phyloP scores from a whole-genome alignment of 2,113 vertebrate species.

The Pao palembangensis region DNA sequence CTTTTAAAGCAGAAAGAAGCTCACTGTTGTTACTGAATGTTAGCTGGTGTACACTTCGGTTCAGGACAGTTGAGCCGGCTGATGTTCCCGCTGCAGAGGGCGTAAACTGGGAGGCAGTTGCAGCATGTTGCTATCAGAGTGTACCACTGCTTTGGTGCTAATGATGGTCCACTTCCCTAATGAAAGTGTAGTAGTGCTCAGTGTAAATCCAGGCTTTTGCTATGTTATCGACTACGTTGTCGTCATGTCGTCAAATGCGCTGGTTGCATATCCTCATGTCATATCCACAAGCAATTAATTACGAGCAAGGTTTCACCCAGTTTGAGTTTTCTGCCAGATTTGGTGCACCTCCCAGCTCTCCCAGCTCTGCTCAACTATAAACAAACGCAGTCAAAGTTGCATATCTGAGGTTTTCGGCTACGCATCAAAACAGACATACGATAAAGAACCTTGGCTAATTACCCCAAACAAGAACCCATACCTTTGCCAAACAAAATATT shows the following conservation, averaged over 20 bases:
- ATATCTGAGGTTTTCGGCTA: slow-evolving; percentile 42
- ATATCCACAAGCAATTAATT: no score
- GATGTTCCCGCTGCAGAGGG: no score
- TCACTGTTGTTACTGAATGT: not conserved
- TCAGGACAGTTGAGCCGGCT: no score
- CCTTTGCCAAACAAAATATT: slow-evolving; percentile 64
- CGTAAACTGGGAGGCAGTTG: no score
- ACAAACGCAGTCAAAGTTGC: slow-evolving; percentile 58
- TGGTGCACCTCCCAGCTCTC: slow-evolving; percentile 37
- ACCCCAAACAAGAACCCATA: slow-evolving; percentile 45
- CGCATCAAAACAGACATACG: slow-evolving; percentile 49
- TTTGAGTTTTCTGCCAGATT: slow-evolving; percentile 74
- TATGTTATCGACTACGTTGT: no score
- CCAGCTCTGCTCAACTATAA: slow-evolving; percentile 60
- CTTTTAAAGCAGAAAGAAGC: not conserved
- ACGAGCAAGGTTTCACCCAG: slow-evolving; percentile 59
- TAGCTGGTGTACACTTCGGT: not conserved
- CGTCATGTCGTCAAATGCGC: no score
- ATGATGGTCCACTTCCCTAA: no score
- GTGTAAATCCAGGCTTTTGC: no score
- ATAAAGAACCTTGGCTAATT: slow-evolving; percentile 64
- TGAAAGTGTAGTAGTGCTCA: no score
- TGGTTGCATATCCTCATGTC: no score
- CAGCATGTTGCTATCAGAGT: no score
- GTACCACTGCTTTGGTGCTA: no score